Conservation (phyloP, 2,888 invertebrate genomes). For the Autographa pulchrina region DNA sequence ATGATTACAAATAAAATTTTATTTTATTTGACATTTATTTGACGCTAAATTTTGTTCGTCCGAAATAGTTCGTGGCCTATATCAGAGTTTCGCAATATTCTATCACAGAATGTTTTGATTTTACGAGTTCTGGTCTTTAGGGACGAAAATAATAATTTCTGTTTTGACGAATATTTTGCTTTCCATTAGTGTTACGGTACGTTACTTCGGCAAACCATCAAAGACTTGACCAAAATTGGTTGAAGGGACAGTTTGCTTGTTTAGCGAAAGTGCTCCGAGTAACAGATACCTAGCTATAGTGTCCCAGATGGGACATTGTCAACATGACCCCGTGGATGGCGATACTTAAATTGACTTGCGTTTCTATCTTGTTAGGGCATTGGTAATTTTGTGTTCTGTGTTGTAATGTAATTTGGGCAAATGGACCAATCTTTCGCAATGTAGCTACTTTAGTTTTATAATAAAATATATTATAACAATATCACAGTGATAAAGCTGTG, state of each 20-base stretch:
- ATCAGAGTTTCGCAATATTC: conserved; percentile 8
- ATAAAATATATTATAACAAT: neutral
- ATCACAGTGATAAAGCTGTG: conserved; percentile 6
- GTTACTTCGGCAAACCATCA: conserved; percentile 19
- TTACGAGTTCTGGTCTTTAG: conserved; percentile 5
- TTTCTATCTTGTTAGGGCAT: conserved; percentile 18
- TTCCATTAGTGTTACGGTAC: neutral
- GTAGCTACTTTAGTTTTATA: neutral
- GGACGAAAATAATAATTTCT: neutral
- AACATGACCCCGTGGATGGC: conserved; percentile 30
- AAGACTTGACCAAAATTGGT: conserved; percentile 46
- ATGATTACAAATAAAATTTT: conserved; percentile 33
- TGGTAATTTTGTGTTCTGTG: neutral
- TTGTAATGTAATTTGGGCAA: neutral
- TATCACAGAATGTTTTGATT: neutral
- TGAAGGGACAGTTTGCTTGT: conserved; percentile 50
- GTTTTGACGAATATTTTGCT: neutral
- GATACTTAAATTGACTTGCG: conserved; percentile 28
- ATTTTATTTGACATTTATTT: conserved; percentile 33
- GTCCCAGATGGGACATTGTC: conserved; percentile 38
- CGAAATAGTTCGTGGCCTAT: conserved; percentile 14
- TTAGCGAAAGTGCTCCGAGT: conserved; percentile 52
- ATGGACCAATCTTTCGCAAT: conserved; percentile 10
- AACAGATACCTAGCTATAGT: conserved; percentile 38
- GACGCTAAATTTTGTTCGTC: conserved; percentile 22